Evolutionary conservation across 2,113 vertebrate genomes (phyloP), one percentile per base, ranked within the genome.

Genomic region (Phocoena phocoena): DNA sequence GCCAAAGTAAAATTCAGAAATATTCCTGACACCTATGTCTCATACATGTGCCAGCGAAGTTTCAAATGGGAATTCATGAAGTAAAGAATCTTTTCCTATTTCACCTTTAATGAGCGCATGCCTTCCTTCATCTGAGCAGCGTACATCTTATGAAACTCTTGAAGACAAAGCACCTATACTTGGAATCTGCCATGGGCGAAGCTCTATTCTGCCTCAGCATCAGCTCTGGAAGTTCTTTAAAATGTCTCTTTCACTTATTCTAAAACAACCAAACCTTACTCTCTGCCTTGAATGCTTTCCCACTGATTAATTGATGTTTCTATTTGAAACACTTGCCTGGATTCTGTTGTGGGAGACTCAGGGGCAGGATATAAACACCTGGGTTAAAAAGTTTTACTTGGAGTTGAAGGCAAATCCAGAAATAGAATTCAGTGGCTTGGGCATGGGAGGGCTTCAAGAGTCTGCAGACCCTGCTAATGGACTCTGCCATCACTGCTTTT

Each of bases 1-100:
- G 90, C 94, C 95, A 96, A 90, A 97, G 50, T 92, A 93, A 90
- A 88, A 50, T 95, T 97, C 62, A 93, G 95, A 97, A 97, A 90
- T 96, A 97, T 84, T 95, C 68, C 94, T 90, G 87, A 93, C 92
- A 92, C 53, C 58, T 83, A 83, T 91, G 53, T 82, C 62, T 97
- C 81, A 38, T 38, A 21, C 71, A 86, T 36, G 28, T 88, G 63
- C 67, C 55, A 96, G 77, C 26, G 67, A 96, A 94, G 77, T 86
- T 97, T 95, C 82, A 86, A 74, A 93, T 13, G 60, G 28, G 53
- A 88, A 93, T 18, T 71, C 74, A 68, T n/a, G 47, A 86, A 96
- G 84, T 36, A 31, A 77, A 87, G 76, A 93, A 58, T 93, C 47
- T 26, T 76, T 21, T 71, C 71, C 31, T 81, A 44, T 21, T 93